Base-by-base conservation (phyloP, 2,113 vertebrate species). In the Pogonocichla stellata region DNA sequence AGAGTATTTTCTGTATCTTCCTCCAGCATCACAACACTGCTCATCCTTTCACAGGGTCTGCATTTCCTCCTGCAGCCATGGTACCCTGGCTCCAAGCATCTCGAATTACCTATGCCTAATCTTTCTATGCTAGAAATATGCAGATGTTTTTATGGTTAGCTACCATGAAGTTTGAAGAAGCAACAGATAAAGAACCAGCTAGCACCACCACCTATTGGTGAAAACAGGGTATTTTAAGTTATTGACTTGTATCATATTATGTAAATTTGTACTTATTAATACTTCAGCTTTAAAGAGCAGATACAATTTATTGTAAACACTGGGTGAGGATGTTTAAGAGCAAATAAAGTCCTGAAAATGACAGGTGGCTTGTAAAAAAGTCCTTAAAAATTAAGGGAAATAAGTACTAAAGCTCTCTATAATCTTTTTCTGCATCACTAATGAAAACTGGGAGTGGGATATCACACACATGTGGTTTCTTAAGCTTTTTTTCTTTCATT, bases 171-270 rank as follows among this genome's bases (percentile, higher is more conserved):
- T 69, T 18, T 47, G 43, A 86, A 80, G 66, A 57, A 78, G 51
- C 9, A 69, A 29, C 34, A 77, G 54, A 79, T n/a, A 65, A 95
- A 95, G 81, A 92, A 71, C 66, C 86, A 96, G 94, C 80, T 67
- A 96, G 94, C 87, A 96, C 92, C 79, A 88, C 95, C 96, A 96
- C 92, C 95, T 97, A 74, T 96, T 80, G 95, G 95, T 84, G 75
- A 86, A 38, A 92, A 62, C 3, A 43, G 64, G 74, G 36, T 87
- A 95, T 74, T 88, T 42, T 33, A 22, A 58, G 19, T 47, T 80
- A 38, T 53, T 72, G 19, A 40, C 56, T 79, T n/a, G 5, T n/a
- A 10, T 60, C n/a, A 5, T 24, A 18, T 60, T 51, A 50, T 19
- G 12, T 28, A 50, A 70, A 77, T 65, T 23, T 23, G 3, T 25